Evolutionary conservation across 2,888 invertebrate genomes (phyloP), one percentile per base, ranked within the genome.

Genomic region (Mellilla xanthometata): DNA sequence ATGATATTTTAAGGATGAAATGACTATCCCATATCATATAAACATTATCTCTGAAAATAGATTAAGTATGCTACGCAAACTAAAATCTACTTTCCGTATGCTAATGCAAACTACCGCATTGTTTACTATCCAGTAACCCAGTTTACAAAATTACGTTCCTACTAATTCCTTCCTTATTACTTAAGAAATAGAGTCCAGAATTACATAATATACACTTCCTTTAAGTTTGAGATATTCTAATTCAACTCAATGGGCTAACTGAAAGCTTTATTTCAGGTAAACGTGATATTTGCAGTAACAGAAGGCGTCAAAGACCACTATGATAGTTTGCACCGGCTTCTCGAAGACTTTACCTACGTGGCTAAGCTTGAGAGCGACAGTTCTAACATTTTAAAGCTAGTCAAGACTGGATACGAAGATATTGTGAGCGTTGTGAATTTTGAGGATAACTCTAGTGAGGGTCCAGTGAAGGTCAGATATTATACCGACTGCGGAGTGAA

Each of bases 281-380:
- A 95, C 79, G 91, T 98, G 4, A 96, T 98, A 62, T 96, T 97
- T 76, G 97, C 97, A 0, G 95, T 96, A 0, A 96, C 96, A 0
- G 90, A 92, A 61, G 89, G 92, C 47, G 93, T 94, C 27, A 90
- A 92, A 5, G 67, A 78, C 4, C 93, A 94, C 38, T 97, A 96
- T 77, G 87, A 92, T 49, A 88, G 92, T 58, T 84, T 97, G 28
- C 92, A 93, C 39, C 81, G 91, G 19, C 86, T 95, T 12, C 91
- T 98, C 53, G 92, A 90, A 44, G 92, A 93, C 59, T 92, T 95
- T 51, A 94, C 95, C 0, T 94, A 93, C 59, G 94, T 96, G 0
- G 97, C 96, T 2, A 93, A 93, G 49, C 77, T 98, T 15, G 94
- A 94, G 55, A 92, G 92, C 26, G 95, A 97, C 83, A 97, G 97